Conservation (phyloP, 2,888 invertebrate genomes). For the Lasioglossum malachurum region DNA sequence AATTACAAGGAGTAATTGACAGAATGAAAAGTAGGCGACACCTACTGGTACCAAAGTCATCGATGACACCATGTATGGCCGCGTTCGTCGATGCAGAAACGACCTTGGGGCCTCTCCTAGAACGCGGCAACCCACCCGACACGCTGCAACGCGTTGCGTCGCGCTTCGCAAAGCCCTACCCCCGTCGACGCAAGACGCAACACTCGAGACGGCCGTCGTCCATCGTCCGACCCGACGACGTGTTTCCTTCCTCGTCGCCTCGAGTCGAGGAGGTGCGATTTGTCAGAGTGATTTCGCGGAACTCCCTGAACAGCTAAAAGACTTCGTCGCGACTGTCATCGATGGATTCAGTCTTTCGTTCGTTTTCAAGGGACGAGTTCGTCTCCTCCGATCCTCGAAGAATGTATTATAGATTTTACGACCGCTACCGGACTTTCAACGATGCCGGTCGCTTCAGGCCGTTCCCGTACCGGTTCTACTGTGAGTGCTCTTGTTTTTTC, state of each 20-base stretch:
- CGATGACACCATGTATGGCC: constrained; percentile 78
- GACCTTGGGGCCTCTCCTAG: constrained; percentile 71
- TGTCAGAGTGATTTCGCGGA: constrained; percentile 50
- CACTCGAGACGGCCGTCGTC: background rate
- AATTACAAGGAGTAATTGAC: constrained; percentile 47
- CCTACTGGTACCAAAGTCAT: constrained; percentile 55
- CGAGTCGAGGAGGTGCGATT: background rate
- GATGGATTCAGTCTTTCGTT: constrained; percentile 65
- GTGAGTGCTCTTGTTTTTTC: constrained; percentile 74
- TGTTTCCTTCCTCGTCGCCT: constrained; percentile 51
- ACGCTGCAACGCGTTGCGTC: background rate
- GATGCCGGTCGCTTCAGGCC: constrained; percentile 76
- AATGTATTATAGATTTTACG: constrained; percentile 84
- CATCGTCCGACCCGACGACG: background rate
- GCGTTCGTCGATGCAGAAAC: constrained; percentile 65
- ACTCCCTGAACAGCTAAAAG: constrained; percentile 31
- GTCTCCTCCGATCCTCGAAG: constrained; percentile 52
- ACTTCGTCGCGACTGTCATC: constrained; percentile 22
- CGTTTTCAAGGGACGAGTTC: constrained; percentile 53
- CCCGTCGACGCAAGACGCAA: background rate
- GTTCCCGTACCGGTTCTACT: constrained; percentile 82
- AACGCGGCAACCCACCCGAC: constrained; percentile 60
- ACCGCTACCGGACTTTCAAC: constrained; percentile 84
- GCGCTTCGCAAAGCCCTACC: background rate
- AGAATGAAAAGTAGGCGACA: constrained; percentile 67